These are phyloP conservation scores for Odobenus rosmarus DNA, from an alignment of 2,113 vertebrate species.

Conservation along the genomic window DNA sequence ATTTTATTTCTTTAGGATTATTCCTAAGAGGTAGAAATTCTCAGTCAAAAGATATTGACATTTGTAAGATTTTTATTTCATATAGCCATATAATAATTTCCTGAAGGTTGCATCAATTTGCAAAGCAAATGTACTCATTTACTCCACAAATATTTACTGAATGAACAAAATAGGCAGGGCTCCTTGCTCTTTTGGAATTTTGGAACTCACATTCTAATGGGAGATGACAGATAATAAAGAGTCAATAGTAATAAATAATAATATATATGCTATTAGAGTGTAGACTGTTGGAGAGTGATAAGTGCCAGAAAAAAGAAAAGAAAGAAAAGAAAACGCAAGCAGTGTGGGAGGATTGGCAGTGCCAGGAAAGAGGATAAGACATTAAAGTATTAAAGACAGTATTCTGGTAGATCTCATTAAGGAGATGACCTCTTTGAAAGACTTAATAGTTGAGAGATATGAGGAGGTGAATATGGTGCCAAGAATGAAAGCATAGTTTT, in stretches of 20 bases:
- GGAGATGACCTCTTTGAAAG: not conserved
- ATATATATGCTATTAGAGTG: not conserved
- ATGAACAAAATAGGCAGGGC: not conserved
- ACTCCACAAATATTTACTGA: not conserved
- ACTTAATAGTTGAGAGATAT: not conserved
- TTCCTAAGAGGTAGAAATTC: not conserved
- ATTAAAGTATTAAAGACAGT: not conserved
- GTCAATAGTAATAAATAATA: not conserved
- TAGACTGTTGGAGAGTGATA: not conserved
- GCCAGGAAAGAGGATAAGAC: not conserved
- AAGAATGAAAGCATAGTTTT: not conserved
- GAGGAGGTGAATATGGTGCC: not conserved
- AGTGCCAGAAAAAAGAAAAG: not conserved
- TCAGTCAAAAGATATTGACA: not conserved
- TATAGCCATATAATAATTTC: not conserved
- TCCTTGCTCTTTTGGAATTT: not conserved
- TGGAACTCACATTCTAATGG: not conserved
- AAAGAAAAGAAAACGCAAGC: not conserved
- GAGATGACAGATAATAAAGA: not conserved
- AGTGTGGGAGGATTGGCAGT: not conserved
- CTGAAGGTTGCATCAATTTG: not conserved
- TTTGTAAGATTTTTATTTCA: not conserved
- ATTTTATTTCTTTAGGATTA: not conserved
- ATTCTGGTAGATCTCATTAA: not conserved
- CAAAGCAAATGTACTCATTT: not conserved